A percentile compares a stretch with the other conserved stretches of the same genome.
phyloP scores from a whole-genome alignment of 92 coral and sea anemone genomes.

The Montipora capitata region DNA sequence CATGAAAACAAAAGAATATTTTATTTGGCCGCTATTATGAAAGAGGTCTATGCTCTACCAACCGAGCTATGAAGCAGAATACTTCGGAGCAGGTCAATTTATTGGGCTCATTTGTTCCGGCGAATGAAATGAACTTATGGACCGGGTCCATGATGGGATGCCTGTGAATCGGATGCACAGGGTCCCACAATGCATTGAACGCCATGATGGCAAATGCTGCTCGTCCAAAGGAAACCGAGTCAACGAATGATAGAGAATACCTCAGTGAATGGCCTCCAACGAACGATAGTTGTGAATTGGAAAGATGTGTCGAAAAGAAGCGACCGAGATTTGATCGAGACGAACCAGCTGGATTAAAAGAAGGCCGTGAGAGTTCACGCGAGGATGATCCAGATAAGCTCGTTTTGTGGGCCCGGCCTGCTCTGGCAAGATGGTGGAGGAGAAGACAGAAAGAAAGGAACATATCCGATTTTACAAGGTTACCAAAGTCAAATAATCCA shows the following conservation, averaged over 20 bases:
- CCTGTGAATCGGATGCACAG: neutral
- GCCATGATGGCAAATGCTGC: slow-evolving; percentile 29
- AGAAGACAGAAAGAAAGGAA: slow-evolving; percentile 1
- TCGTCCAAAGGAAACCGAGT: neutral
- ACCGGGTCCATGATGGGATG: too few relatives aligned
- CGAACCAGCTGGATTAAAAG: neutral
- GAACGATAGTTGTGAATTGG: neutral
- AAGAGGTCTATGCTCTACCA: too few relatives aligned
- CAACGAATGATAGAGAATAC: slow-evolving; percentile 26
- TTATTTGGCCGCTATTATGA: too few relatives aligned
- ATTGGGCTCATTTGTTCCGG: too few relatives aligned
- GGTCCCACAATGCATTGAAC: neutral
- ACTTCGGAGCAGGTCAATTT: too few relatives aligned
- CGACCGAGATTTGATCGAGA: slow-evolving; percentile 14
- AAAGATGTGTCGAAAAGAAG: neutral
- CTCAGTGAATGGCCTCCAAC: slow-evolving; percentile 48
- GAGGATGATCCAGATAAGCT: neutral
- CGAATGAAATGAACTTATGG: too few relatives aligned
- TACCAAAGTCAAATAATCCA: slow-evolving; percentile 66
- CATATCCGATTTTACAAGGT: neutral
- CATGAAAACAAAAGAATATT: too few relatives aligned
- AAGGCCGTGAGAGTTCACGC: neutral
- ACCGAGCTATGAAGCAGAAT: too few relatives aligned
- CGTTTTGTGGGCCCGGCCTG: slow-evolving; percentile 50
- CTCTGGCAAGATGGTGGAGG: slow-evolving; percentile 75